phyloP scores from a whole-genome alignment of 2,113 vertebrate species.

The Glareola pratincola region DNA sequence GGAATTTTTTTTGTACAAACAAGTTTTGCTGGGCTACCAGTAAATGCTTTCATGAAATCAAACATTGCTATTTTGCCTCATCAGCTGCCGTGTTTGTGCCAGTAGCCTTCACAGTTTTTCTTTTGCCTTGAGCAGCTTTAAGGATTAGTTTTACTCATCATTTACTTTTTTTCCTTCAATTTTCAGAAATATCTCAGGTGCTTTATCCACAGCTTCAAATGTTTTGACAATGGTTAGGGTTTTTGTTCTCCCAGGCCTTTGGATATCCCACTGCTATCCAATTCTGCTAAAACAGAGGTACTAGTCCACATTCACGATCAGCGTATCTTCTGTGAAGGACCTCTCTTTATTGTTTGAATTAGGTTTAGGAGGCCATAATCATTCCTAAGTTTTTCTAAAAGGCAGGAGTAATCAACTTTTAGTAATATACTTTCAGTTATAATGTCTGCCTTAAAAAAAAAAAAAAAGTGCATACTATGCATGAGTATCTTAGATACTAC shows the following conservation, averaged over 20 bases:
- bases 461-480: neutral
- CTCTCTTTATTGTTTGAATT: neutral
- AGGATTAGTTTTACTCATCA: neutral
- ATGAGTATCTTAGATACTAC: neutral
- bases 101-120: neutral
- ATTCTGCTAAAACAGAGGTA: neutral
- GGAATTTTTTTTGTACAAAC: neutral
- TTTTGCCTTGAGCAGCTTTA: neutral
- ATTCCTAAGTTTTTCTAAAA: neutral
- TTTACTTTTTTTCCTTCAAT: neutral
- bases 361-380: neutral
- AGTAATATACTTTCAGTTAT: neutral
- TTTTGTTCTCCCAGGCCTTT: neutral
- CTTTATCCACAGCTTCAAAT: neutral
- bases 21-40: neutral
- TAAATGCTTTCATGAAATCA: neutral
- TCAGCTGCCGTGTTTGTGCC: neutral
- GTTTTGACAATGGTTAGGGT: neutral
- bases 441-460: neutral
- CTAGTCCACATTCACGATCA: neutral
- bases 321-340: neutral
- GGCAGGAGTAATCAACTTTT: neutral
- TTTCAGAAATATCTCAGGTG: neutral
- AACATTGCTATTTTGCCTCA: fast-evolving
- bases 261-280: neutral